Evolutionary conservation across 2,888 invertebrate species (phyloP), one percentile per base, ranked within the genome.

Genomic region (Caenorhabditis imperialis): DNA sequence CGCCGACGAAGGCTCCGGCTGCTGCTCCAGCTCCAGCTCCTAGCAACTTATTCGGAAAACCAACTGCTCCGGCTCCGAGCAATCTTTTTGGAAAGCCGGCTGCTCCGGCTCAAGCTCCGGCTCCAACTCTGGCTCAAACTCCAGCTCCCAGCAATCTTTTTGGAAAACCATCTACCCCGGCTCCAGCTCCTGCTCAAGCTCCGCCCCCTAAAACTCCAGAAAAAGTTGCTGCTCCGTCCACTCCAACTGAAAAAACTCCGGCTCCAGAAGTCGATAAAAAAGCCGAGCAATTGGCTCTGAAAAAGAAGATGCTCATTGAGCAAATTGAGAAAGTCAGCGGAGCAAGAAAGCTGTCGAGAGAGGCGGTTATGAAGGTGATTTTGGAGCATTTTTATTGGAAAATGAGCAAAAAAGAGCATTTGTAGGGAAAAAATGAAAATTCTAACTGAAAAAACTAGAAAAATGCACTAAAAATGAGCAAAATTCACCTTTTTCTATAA

Each of bases 251-350:
- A 23, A 8, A 20, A 2, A 22, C 10, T 16, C 30, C 33, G 14
- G 48, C 10, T 1, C 22, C 57, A 22, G 33, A 37, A 6, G 55
- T 44, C 37, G 38, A 40, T 16, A 71, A 38, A 12, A 61, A 54
- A 30, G 60, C 47, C 7, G 45, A 67, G 22, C 25, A 20, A 12
- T 14, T 73, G 3, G 50, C 48, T 12, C 33, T 16, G 4, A 44
- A 63, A 37, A 60, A 63, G 40, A 47, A 53, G n/a, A 3, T 16
- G 5, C 45, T 72, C 8, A 33, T 60, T 0, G 70, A 48, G 1
- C n/a, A 27, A 33, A n/a, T 38, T 8, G 5, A 14, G 22, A 55
- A 55, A 16, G 23, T 47, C 3, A 58, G 42, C 10, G 20, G 1
- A 1, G 27, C 20, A 0, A 42, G 50, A 37, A 14, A 48, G 0